Evolutionary conservation across 1,140 invertebrate species (phyloP), one percentile per base, ranked within the genome.

Genomic region (Zaprionus gabonicus): DNA sequence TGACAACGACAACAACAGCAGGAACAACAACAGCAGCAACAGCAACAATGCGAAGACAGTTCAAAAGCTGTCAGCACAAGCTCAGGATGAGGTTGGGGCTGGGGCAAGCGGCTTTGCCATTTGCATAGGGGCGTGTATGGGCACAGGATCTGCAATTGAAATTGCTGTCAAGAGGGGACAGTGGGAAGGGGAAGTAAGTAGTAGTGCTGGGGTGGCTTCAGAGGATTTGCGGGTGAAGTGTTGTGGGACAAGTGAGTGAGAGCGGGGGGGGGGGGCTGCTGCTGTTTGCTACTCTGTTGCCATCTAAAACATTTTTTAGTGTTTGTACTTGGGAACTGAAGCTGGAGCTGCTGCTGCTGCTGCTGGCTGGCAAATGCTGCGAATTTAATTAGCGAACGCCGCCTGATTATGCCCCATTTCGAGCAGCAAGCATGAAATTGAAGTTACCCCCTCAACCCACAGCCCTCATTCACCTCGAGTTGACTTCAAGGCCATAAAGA

Each of bases 321-420:
- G 75, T 69, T 80, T 55, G 46, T 34, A 68, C 62, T 77, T 49
- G 56, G 28, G 34, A 71, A 69, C 78, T 82, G 80, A 66, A 64
- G 38, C 65, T 68, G 36, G 7, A 9, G 36, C 36, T 38, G 13
- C 36, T 36, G 10, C 12, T 38, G 36, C 20, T 20, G 20, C 20
- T 20, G 20, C 36, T 12, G 36, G 36, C 49, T 53, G 76, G 82
- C 80, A 66, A 83, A 77, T 91, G 82, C 76, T 91, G 83, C 91
- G 79, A 91, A 91, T 91, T 91, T 91, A 91, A 91, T 91, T 91
- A 91, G 85, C 81, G 57, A 81, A 77, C 81, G 85, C 85, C 57
- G 66, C 44, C 76, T 74, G 85, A 84, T 90, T 88, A 88, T 84
- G 79, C 41, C 46, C 60, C 71, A 74, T 71, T 67, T 62, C n/a